Conservation (phyloP, 30 jellyfish, hydroid and myxozoan genomes). For the Pseudorhiza aurosa region DNA sequence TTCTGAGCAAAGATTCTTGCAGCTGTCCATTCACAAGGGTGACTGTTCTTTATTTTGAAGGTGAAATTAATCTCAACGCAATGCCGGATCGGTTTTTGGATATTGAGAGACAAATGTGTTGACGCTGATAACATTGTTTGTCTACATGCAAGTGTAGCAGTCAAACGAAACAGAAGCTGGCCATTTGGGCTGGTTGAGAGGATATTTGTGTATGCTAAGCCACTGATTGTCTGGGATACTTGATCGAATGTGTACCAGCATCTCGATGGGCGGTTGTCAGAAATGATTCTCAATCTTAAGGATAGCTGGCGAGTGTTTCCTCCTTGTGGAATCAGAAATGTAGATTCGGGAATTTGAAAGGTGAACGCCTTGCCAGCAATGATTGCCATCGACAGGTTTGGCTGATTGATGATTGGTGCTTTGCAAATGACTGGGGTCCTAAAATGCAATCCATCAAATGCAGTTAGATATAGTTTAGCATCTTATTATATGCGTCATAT, state of each 20-base stretch:
- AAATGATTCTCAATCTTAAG: not conserved
- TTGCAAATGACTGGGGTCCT: conserved; percentile 37
- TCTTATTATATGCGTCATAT: too few relatives aligned
- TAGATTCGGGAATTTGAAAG: conserved; percentile 26
- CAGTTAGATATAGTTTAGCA: too few relatives aligned
- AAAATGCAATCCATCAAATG: not conserved
- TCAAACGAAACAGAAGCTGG: not conserved
- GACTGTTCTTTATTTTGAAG: not conserved
- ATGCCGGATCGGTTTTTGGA: conserved; percentile 12
- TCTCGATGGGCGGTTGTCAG: conserved; percentile 17
- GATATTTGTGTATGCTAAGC: conserved; percentile 11
- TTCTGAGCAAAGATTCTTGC: conserved; percentile 1
- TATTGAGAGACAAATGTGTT: not conserved
- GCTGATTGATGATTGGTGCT: conserved; percentile 8
- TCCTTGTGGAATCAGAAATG: conserved; percentile 57
- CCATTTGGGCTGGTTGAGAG: not conserved
- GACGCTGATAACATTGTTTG: not conserved
- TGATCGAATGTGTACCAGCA: conserved; percentile 42
- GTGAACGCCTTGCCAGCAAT: conserved; percentile 36
- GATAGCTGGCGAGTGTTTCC: conserved; percentile 58
- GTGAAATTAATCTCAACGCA: conserved; percentile 16
- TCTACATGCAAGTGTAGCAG: conserved; percentile 34
- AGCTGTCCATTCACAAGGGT: conserved; percentile 24
- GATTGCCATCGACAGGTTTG: not conserved
- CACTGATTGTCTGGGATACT: conserved; percentile 6